phyloP scores from a whole-genome alignment of 1,140 invertebrate species.

The Drosophila simulans region DNA sequence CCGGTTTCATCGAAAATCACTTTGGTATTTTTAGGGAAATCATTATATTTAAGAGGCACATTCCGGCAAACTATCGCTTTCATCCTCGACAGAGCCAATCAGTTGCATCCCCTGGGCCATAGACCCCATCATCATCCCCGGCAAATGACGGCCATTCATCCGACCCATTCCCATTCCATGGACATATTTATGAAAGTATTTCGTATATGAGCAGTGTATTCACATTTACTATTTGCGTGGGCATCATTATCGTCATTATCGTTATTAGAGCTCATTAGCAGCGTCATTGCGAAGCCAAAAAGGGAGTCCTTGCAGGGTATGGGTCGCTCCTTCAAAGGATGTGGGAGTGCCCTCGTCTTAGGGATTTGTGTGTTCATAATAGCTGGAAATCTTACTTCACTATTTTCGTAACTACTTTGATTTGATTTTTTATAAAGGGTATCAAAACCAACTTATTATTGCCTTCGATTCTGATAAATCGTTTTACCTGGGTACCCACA shows the following conservation, averaged over 20 bases:
- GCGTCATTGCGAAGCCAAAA: conserved; percentile 36
- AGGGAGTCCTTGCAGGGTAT: conserved; percentile 21
- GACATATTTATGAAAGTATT: conserved; percentile 23
- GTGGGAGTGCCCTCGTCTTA: background rate
- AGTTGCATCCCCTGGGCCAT: conserved; percentile 43
- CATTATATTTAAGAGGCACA: conserved; percentile 62
- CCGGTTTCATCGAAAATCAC: conserved; percentile 29
- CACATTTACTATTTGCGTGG: conserved; percentile 60
- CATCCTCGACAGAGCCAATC: conserved; percentile 49
- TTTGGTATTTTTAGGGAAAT: conserved; percentile 48
- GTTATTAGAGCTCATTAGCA: conserved; percentile 79
- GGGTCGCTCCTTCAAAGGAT: conserved; percentile 5
- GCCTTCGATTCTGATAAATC: too few species aligned
- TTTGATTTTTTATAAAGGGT: too few species aligned
- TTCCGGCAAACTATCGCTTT: conserved; percentile 51
- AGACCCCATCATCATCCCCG: conserved; percentile 29
- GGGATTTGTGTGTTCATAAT: background rate
- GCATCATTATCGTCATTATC: conserved; percentile 72
- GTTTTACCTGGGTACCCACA: background rate
- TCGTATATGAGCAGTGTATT: conserved; percentile 27
- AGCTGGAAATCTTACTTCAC: conserved; percentile 7
- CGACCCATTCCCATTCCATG: conserved; percentile 8
- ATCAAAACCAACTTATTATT: too few species aligned
- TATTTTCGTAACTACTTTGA: too few species aligned
- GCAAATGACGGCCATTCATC: conserved; percentile 55